Evolutionary conservation across 2,113 vertebrate genomes (phyloP).

Genomic region (Erythrolamprus reginae): DNA sequence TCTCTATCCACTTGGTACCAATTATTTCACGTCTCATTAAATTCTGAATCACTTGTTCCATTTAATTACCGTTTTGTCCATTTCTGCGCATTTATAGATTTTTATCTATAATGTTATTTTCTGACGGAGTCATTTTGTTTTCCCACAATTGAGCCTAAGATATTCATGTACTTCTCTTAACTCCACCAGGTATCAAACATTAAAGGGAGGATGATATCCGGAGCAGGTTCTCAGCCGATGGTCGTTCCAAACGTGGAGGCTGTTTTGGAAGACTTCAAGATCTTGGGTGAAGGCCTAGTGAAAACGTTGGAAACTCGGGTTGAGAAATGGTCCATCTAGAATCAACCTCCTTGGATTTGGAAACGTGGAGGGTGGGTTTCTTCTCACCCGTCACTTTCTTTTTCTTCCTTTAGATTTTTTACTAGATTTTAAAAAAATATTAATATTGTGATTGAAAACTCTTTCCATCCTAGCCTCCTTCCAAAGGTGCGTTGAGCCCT

Average conservation of each 20-base stretch:
- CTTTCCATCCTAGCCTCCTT: conserved; percentile 37
- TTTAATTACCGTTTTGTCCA: no score
- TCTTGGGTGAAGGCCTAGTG: conserved; percentile 87
- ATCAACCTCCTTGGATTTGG: background rate
- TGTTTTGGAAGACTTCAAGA: conserved; percentile 85
- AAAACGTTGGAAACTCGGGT: conserved; percentile 78
- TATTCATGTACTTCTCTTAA: background rate
- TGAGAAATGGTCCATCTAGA: conserved; percentile 87
- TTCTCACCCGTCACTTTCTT: background rate
- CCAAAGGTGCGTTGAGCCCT: background rate
- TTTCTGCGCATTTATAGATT: no score
- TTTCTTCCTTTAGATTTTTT: conserved; percentile 20
- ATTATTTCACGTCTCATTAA: no score
- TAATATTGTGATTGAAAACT: background rate
- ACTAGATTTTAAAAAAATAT: conserved; percentile 27
- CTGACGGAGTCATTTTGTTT: no score
- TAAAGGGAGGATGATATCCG: conserved; percentile 73
- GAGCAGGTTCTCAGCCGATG: conserved; percentile 57
- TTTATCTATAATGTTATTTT: no score
- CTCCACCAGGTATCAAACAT: conserved; percentile 74
- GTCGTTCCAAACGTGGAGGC: conserved; percentile 86
- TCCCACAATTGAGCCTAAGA: no score
- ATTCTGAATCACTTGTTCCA: no score
- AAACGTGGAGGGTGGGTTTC: background rate
- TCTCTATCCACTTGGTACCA: no score